Evolutionary conservation across 2,113 vertebrate genomes (phyloP).

Genomic region (Thomomys bottae): DNA sequence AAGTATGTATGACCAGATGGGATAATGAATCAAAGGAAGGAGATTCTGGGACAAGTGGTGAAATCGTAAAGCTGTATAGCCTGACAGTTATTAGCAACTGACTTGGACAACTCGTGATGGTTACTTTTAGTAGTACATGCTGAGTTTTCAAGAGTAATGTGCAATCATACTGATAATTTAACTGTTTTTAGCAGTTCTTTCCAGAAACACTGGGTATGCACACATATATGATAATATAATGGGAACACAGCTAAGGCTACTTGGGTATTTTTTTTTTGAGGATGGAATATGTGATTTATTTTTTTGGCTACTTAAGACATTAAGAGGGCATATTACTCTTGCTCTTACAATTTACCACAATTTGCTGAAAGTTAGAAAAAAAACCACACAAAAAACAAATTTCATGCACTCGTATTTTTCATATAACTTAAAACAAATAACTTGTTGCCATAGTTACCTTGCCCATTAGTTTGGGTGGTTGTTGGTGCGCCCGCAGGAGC

Average conservation of each 20-base stretch:
- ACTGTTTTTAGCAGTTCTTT: not conserved
- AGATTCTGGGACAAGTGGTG: not conserved
- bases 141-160: not conserved
- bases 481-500: slow-evolving; percentile 93
- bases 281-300: too few species aligned
- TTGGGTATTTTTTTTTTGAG: not conserved
- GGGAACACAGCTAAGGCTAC: not conserved
- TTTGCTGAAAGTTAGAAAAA: too few species aligned
- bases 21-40: not conserved
- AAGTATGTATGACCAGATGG: not conserved
- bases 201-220: not conserved
- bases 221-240: not conserved
- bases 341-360: too few species aligned
- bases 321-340: too few species aligned
- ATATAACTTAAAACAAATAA: slow-evolving; percentile 39
- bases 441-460: slow-evolving; percentile 89
- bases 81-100: not conserved
- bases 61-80: not conserved
- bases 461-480: slow-evolving; percentile 94
- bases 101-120: not conserved
- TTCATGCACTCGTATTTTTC: not conserved
- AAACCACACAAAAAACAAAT: not conserved
- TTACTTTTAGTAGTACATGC: not conserved
- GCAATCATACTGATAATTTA: not conserved
- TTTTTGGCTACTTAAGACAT: too few species aligned